phyloP scores from a whole-genome alignment of 1,140 invertebrate species.

The Bombus superbus region DNA sequence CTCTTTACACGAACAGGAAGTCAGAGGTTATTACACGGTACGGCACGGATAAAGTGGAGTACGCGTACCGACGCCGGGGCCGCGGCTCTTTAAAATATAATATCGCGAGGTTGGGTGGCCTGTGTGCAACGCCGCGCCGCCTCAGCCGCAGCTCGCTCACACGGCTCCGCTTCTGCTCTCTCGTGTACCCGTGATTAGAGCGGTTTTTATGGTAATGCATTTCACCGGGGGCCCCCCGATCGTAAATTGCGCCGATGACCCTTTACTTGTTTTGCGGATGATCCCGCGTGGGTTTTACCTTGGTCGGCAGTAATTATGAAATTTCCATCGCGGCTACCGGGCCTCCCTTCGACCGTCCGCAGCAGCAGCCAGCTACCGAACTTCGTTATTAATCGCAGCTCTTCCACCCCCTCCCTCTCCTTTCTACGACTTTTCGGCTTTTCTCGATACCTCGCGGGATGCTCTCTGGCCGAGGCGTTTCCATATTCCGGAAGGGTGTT shows the following conservation, averaged over 20 bases:
- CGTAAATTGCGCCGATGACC: conserved; percentile 47
- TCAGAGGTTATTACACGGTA: conserved; percentile 67
- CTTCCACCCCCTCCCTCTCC: neutral
- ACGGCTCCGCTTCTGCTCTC: neutral
- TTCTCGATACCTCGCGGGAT: neutral
- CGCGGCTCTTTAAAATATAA: conserved; percentile 65
- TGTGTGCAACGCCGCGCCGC: neutral
- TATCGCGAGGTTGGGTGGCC: conserved; percentile 51
- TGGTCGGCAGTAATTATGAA: conserved; percentile 44
- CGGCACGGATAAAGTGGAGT: conserved; percentile 63
- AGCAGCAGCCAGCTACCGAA: neutral
- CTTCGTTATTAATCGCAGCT: conserved; percentile 37
- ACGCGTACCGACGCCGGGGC: conserved; percentile 44
- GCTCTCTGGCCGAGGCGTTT: neutral
- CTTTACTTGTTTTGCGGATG: conserved; percentile 47
- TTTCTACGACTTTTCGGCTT: neutral
- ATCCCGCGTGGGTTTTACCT: conserved; percentile 41
- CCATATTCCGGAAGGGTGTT: no score
- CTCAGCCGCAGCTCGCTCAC: neutral
- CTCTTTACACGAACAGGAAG: conserved; percentile 68
- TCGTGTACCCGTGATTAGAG: conserved; percentile 60
- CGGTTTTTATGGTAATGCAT: conserved; percentile 65
- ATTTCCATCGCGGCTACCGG: conserved; percentile 43
- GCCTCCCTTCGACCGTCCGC: neutral
- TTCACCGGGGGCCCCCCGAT: conserved; percentile 33